phyloP scores from a whole-genome alignment of 2,888 invertebrate species.

The Neocrepidodera transversa region DNA sequence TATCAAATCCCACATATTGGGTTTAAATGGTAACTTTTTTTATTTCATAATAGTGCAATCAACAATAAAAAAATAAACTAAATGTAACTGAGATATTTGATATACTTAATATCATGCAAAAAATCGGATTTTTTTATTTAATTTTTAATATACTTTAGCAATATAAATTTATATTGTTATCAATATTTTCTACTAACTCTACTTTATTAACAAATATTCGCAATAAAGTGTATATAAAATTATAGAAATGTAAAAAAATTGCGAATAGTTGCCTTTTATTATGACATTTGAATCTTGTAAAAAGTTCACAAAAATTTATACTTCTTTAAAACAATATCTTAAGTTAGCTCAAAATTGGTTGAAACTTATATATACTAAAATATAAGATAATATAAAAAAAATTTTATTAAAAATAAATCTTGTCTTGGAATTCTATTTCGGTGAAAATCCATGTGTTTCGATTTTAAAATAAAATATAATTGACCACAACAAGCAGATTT shows the following conservation, averaged over 20 bases:
- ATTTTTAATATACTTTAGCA: too few species aligned
- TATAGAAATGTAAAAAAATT: not conserved
- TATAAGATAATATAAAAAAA: not conserved
- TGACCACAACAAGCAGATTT: too few species aligned
- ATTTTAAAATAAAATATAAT: not conserved
- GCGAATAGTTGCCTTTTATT: conserved; percentile 6
- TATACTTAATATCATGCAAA: too few species aligned
- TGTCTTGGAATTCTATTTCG: not conserved
- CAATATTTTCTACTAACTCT: conserved; percentile 27
- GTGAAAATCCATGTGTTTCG: not conserved
- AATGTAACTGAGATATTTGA: too few species aligned
- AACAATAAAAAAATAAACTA: too few species aligned
- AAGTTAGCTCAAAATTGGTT: conserved; percentile 28
- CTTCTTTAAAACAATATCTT: conserved; percentile 20
- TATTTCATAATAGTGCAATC: too few species aligned
- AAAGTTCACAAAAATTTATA: conserved; percentile 5
- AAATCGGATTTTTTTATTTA: too few species aligned
- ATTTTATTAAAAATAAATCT: conserved; percentile 3
- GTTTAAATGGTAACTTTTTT: too few species aligned
- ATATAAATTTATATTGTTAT: too few species aligned
- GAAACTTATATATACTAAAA: conserved; percentile 24
- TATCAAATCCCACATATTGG: too few species aligned
- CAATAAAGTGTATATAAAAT: conserved; percentile 9
- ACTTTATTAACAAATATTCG: conserved; percentile 5
- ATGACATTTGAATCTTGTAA: not conserved